phyloP scores from a whole-genome alignment of 37 sponge, comb jelly and placozoan species.

The Halisarca cf. caerulea region DNA sequence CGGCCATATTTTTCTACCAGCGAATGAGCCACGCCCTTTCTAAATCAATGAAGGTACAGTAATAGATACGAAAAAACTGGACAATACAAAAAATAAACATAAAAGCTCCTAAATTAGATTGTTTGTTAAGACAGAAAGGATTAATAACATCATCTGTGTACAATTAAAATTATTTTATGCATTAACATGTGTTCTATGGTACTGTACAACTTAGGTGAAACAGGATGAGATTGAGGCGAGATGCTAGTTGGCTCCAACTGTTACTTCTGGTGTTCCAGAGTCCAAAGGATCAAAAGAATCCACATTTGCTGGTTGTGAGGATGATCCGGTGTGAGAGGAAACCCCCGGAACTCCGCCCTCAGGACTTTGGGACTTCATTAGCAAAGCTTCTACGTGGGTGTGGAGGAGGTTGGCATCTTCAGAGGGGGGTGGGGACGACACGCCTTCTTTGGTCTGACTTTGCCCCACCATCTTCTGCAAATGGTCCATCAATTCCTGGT shows the following conservation, averaged over 20 bases:
- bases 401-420: not conserved
- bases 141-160: not conserved
- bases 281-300: conserved; percentile 13
- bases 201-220: not conserved
- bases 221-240: not conserved
- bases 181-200: not conserved
- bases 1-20: too few species aligned
- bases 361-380: not conserved
- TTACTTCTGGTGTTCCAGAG: not conserved
- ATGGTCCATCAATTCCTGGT: conserved; percentile 80
- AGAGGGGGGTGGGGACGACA: not conserved
- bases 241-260: not conserved
- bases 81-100: too few species aligned
- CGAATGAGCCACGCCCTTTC: too few species aligned
- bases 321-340: not conserved
- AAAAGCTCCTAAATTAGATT: too few species aligned
- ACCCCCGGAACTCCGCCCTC: not conserved
- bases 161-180: not conserved
- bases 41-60: too few species aligned
- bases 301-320: too few species aligned
- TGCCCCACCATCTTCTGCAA: conserved; percentile 76
- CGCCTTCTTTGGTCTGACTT: conserved; percentile 24
- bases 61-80: too few species aligned
- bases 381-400: not conserved
- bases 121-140: not conserved